Base-by-base conservation (phyloP, 2,113 vertebrate species). In the Daphoenositta chrysoptera region DNA sequence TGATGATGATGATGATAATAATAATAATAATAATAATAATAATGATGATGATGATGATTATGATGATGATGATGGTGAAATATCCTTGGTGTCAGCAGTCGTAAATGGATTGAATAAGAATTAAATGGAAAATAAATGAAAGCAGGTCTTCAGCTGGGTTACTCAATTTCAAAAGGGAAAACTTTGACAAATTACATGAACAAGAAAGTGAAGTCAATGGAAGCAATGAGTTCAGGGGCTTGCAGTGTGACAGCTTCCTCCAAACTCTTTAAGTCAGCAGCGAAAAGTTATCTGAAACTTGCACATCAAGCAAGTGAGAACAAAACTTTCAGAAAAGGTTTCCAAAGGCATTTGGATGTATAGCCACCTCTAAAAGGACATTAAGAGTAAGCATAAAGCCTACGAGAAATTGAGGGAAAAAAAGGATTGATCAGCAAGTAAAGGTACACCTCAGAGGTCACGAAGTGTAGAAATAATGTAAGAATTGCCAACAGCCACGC, bases 351-450 rank as follows among this genome's bases (percentile, higher is more conserved):
- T 94, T 93, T 94, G 83, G 91, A 96, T 89, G 89, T 78, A 96
- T 95, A 95, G 95, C 86, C 56, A 89, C 76, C 89, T 87, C 44
- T 1, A 40, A 94, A 96, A 97, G 64, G 91, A 87, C 80, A 92
- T 94, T 95, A 93, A 70, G 83, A 94, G 91, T 92, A 96, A 96
- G 92, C 86, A 94, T 92, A 96, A 96, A 97, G 72, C 44, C 76
- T 75, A 87, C 0, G 6, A 96, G 93, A 95, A 97, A 92, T 37
- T 2, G 11, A 94, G 80, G 81, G 73, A 5, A 83, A 93, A 92
- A 95, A 97, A 73, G 66, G 89, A 96, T 63, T 94, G 83, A 95
- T 96, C 95, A 96, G 94, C 94, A 97, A 95, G 93, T 90, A 96
- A 87, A 94, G 39, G 64, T 78, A 90, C 68, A 88, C 35, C 86